Conservation (phyloP, 2,888 invertebrate genomes). For the Lissocephala sabroskyi region DNA sequence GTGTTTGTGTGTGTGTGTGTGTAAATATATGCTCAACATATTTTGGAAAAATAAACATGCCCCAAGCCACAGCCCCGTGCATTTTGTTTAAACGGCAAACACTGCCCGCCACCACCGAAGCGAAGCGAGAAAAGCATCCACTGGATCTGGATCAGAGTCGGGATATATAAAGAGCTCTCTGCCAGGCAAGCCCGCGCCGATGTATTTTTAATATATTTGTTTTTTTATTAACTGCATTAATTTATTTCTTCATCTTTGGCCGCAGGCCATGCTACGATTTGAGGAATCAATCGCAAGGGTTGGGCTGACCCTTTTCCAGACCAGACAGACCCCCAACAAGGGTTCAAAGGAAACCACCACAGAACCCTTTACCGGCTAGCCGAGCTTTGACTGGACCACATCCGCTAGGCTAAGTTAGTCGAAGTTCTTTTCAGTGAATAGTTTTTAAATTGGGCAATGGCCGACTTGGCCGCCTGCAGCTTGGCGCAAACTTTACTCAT, state of each 20-base stretch:
- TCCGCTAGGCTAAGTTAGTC: too few relatives aligned
- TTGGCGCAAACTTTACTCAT: conserved; percentile 51
- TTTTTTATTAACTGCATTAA: conserved; percentile 64
- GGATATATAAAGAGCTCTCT: too few relatives aligned
- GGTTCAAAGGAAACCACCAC: too few relatives aligned
- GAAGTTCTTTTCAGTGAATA: too few relatives aligned
- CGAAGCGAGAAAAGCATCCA: conserved; percentile 21
- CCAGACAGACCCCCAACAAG: too few relatives aligned
- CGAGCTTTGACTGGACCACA: too few relatives aligned
- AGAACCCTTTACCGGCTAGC: too few relatives aligned
- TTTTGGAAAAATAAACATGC: conserved; percentile 60
- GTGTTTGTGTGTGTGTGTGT: conserved; percentile 15
- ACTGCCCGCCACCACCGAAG: conserved; percentile 7
- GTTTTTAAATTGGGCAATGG: too few relatives aligned
- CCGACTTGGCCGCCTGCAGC: conserved; percentile 7
- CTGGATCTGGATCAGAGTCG: too few relatives aligned
- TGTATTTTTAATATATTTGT: conserved; percentile 62
- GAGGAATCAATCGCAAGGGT: too few relatives aligned
- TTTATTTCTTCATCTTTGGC: conserved; percentile 37
- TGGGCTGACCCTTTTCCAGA: too few relatives aligned
- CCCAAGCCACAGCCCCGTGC: conserved; percentile 33
- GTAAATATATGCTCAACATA: conserved; percentile 59
- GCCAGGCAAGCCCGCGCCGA: conserved; percentile 22
- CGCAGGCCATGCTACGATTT: conserved; percentile 33
- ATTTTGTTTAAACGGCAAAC: conserved; percentile 22